phyloP scores from a whole-genome alignment of 2,797 vertebrate genomes.

The Chrosomus eos region DNA sequence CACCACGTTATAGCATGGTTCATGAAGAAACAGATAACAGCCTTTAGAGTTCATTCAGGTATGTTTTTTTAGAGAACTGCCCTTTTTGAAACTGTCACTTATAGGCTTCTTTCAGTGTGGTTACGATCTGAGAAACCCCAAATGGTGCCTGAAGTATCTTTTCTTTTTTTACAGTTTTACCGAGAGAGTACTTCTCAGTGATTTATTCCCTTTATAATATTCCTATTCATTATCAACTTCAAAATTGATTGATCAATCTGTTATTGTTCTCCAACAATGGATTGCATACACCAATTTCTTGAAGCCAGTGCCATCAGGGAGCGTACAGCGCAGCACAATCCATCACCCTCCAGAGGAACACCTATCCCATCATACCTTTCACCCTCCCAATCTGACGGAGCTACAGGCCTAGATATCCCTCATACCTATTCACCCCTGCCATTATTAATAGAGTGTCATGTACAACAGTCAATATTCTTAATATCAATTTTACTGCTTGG shows the following conservation, averaged over 20 bases:
- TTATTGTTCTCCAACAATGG: conserved; percentile 38
- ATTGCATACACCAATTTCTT: conserved; percentile 36
- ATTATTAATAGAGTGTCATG: conserved; percentile 63
- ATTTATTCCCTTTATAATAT: background rate
- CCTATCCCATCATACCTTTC: conserved; percentile 55
- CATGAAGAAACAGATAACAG: background rate
- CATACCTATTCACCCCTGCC: conserved; percentile 52
- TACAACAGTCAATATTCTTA: conserved; percentile 63
- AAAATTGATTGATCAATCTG: conserved; percentile 45
- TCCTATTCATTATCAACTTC: conserved; percentile 3
- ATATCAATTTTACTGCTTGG: conserved; percentile 65
- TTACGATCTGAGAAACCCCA: background rate
- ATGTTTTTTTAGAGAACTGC: background rate
- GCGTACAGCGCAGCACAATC: conserved; percentile 45
- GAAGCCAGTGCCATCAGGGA: conserved; percentile 32
- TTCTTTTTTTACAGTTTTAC: background rate
- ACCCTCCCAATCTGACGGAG: conserved; percentile 29
- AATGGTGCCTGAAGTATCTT: background rate
- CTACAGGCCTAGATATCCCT: conserved; percentile 50
- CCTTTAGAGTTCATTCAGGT: background rate
- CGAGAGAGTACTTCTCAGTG: background rate
- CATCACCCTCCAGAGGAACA: conserved; percentile 49
- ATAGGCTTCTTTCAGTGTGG: background rate
- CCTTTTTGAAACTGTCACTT: background rate
- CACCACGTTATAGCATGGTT: background rate